phyloP scores from a whole-genome alignment of 30 jellyfish, hydroid and myxozoan genomes.

The Hydra vulgaris region DNA sequence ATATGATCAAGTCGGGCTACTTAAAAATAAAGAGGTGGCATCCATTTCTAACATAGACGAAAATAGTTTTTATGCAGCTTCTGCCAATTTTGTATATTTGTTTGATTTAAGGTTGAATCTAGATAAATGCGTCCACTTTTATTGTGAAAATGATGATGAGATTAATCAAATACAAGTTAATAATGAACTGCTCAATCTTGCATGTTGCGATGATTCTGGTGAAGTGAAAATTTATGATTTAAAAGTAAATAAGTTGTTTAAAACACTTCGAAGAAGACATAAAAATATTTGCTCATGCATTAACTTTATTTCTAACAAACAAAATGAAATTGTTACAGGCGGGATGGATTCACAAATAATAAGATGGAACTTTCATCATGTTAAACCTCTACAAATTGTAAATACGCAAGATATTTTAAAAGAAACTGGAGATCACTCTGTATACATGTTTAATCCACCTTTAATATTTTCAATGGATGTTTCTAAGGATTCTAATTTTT shows the following conservation, averaged over 20 bases:
- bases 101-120: slow-evolving; percentile 40
- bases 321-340: slow-evolving; percentile 53
- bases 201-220: slow-evolving; percentile 92
- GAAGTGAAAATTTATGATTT: slow-evolving; percentile 60
- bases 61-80: slow-evolving; percentile 24
- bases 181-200: slow-evolving; percentile 22
- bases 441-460: slow-evolving; percentile 79
- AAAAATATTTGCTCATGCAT: slow-evolving; percentile 69
- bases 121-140: slow-evolving; percentile 6
- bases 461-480: slow-evolving; percentile 48
- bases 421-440: slow-evolving; percentile 55
- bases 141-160: slow-evolving; percentile 65
- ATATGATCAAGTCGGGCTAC: background rate
- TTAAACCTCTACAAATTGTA: slow-evolving; percentile 31
- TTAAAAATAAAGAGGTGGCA: slow-evolving; percentile 35
- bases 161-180: slow-evolving; percentile 39
- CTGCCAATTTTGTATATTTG: slow-evolving; percentile 9
- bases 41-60: slow-evolving; percentile 25
- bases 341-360: slow-evolving; percentile 81
- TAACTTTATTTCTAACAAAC: slow-evolving; percentile 21
- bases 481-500: slow-evolving; percentile 24
- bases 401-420: slow-evolving; percentile 43
- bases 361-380: slow-evolving; percentile 50
- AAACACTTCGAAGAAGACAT: slow-evolving; percentile 67
- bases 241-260: slow-evolving; percentile 24